These are phyloP conservation scores for Montipora efflorescens DNA, from an alignment of 64 coral and sea anemone genomes.

Conservation along the genomic window DNA sequence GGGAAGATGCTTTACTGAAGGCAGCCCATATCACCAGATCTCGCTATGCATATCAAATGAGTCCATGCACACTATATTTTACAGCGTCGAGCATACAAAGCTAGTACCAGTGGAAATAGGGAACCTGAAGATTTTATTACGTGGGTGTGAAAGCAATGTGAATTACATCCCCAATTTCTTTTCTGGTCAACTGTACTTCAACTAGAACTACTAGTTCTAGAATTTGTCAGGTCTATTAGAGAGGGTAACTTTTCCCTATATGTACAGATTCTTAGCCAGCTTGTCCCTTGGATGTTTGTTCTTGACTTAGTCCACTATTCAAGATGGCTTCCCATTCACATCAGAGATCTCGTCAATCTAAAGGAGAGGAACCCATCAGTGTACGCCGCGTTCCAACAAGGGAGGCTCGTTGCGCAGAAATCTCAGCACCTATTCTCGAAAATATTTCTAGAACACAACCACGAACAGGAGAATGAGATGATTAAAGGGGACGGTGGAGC, in stretches of 20 bases:
- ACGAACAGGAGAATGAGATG: conserved; percentile 1
- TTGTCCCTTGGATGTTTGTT: conserved; percentile 39
- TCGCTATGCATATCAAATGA: too few relatives aligned
- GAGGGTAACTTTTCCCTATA: not conserved
- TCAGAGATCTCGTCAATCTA: not conserved
- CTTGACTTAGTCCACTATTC: not conserved
- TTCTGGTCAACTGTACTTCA: too few relatives aligned
- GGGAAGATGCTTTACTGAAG: too few relatives aligned
- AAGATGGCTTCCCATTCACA: not conserved
- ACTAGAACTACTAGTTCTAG: too few relatives aligned
- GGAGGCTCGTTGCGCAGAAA: not conserved
- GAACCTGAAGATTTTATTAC: too few relatives aligned
- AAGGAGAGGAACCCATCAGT: not conserved
- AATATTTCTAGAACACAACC: not conserved
- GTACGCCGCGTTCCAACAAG: not conserved
- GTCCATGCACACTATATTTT: too few relatives aligned
- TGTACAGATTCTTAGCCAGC: not conserved
- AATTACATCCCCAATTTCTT: too few relatives aligned
- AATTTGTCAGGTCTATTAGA: too few relatives aligned
- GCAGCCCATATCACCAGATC: too few relatives aligned
- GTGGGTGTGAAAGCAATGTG: too few relatives aligned
- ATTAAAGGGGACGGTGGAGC: conserved; percentile 5
- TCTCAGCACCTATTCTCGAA: not conserved
- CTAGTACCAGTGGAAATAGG: too few relatives aligned
- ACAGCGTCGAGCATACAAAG: too few relatives aligned